Evolutionary conservation across 2,113 vertebrate species (phyloP).

Genomic region (Prionailurus viverrinus): DNA sequence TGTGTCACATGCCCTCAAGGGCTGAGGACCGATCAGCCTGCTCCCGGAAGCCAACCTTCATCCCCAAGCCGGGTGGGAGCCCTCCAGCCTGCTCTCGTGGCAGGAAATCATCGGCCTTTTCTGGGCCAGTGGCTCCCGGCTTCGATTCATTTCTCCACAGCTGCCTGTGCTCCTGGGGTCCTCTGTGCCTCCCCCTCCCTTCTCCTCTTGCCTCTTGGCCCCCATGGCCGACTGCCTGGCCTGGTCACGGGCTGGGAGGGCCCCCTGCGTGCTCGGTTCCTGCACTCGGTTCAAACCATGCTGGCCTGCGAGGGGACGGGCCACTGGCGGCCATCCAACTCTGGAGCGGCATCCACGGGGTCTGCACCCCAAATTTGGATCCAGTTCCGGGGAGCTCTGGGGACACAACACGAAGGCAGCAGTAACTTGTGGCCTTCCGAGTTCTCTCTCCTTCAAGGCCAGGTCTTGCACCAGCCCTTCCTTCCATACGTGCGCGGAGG

Average conservation of each 20-base stretch:
- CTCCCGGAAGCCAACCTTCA: background rate
- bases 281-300: background rate
- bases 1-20: background rate
- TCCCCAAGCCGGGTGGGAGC: background rate
- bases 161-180: background rate
- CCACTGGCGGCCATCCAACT: rapidly evolving
- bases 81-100: background rate
- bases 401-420: background rate
- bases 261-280: background rate
- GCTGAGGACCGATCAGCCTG: rapidly evolving
- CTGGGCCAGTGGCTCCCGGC: background rate
- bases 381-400: background rate
- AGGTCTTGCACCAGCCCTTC: background rate
- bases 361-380: background rate
- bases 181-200: background rate
- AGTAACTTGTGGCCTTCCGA: background rate
- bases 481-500: background rate
- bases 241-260: no score
- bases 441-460: background rate
- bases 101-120: background rate
- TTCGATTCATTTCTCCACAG: background rate
- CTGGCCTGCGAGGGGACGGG: background rate
- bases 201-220: background rate
- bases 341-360: background rate
- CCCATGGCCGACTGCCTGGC: background rate